Evolutionary conservation across 2,797 vertebrate genomes (phyloP).

Genomic region (Pseudochirops cupreus): DNA sequence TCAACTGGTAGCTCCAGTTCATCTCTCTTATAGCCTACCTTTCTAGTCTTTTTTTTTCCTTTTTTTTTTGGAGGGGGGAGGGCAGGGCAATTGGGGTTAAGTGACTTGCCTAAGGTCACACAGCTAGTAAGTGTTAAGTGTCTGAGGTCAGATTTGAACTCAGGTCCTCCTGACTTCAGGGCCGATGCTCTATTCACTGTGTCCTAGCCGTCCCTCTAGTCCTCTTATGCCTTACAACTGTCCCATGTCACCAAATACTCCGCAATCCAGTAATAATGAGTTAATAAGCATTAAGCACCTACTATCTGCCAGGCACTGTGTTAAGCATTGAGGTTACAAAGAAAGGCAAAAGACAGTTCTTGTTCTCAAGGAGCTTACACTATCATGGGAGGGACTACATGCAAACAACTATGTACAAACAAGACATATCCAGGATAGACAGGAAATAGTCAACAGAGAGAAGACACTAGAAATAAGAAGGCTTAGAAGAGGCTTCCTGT

Average conservation of each 20-base stretch:
- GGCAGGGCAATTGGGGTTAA: too few relatives aligned
- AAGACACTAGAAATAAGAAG: not conserved
- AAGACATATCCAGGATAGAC: not conserved
- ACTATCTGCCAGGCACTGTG: not conserved
- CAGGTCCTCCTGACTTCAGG: too few relatives aligned
- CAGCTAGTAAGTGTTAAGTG: too few relatives aligned
- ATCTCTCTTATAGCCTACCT: not conserved
- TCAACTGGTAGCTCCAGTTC: not conserved
- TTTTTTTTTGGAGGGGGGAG: too few relatives aligned
- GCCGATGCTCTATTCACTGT: too few relatives aligned
- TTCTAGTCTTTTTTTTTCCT: too few relatives aligned
- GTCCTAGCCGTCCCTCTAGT: too few relatives aligned
- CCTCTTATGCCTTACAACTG: too few relatives aligned
- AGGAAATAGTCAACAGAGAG: not conserved
- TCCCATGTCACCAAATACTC: not conserved
- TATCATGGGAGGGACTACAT: not conserved
- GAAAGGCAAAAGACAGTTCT: not conserved
- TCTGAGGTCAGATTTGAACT: too few relatives aligned
- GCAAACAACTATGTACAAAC: not conserved
- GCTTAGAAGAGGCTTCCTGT: not conserved
- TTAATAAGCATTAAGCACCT: not conserved
- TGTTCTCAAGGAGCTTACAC: not conserved
- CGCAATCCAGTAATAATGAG: not conserved
- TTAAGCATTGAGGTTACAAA: not conserved
- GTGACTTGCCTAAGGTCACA: too few relatives aligned